phyloP scores from a whole-genome alignment of 2,113 vertebrate species.

The Pteruthius melanotis region DNA sequence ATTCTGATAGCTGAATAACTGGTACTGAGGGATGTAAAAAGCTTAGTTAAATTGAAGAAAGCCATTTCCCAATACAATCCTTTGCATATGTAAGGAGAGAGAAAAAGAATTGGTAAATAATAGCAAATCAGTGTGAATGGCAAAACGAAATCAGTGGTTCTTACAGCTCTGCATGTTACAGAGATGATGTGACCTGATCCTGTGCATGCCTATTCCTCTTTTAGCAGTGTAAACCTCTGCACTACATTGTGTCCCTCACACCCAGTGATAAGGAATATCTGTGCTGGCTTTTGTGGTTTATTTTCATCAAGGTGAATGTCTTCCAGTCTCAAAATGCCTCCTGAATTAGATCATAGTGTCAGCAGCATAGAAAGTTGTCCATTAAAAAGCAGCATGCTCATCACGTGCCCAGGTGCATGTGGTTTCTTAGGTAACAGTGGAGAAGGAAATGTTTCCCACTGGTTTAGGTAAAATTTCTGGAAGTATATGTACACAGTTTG shows the following conservation, averaged over 20 bases:
- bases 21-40: not conserved
- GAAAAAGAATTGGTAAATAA: not conserved
- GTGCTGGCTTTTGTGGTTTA: not conserved
- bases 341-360: not conserved
- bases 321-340: not conserved
- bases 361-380: not conserved
- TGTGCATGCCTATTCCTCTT: rapidly evolving
- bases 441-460: not conserved
- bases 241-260: rapidly evolving
- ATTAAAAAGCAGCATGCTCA: not conserved
- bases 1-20: not conserved
- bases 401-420: not conserved
- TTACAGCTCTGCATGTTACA: rapidly evolving
- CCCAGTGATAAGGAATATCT: not conserved
- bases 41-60: not conserved
- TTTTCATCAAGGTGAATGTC: not conserved
- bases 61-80: not conserved
- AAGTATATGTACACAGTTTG: not conserved
- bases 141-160: not conserved
- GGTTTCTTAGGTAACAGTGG: not conserved
- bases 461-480: not conserved
- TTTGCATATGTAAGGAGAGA: not conserved
- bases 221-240: not conserved
- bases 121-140: not conserved
- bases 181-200: rapidly evolving